Base-by-base conservation (phyloP, 2,797 vertebrate genomes). In the Natrix natrix region DNA sequence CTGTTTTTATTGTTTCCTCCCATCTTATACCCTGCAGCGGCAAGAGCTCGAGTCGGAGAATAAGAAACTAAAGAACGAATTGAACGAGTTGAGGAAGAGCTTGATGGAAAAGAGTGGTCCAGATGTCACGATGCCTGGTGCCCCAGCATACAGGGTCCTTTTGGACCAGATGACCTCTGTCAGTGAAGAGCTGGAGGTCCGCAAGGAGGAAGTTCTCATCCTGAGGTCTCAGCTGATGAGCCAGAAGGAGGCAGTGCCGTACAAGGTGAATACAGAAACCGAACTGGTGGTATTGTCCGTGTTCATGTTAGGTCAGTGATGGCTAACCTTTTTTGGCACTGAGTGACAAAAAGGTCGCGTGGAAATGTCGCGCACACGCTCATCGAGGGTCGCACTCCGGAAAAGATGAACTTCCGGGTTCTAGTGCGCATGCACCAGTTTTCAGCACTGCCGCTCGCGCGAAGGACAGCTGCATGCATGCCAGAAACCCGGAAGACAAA, bases 21-120 rank as follows among this genome's bases (percentile, higher is more conserved):
- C 24, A 6, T 24, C 28, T 55, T 12, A 26, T 57, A 3, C 32
- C 20, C 89, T 95, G 55, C 94, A 99, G 99, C 99, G 99, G 86
- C 99, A 99, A 96, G 99, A 99, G 94, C 98, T 99, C 74, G 99
- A 99, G 96, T 99, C 99, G 0, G 99, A 99, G 97, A 99, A 99
- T 96, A 99, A 99, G 98, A 99, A 99, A 94, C 97, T 99, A 95
- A 99, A 98, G 96, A 99, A 99, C 17, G 97, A 99, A 95, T 97
- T 99, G 97, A 98, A 98, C 11, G 98, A 99, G 96, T 98, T 99
- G 95, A 99, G 99, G 93, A 98, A 98, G 93, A 98, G 99, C 17
- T 97, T 99, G 54, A 98, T 98, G 78, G 98, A 98, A 57, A 97
- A 98, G 0, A 96, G 97, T 0, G 97, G 98, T 3, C 97, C 99